Evolutionary conservation across 2,113 vertebrate species (phyloP).

Genomic region (Tinamus guttatus): DNA sequence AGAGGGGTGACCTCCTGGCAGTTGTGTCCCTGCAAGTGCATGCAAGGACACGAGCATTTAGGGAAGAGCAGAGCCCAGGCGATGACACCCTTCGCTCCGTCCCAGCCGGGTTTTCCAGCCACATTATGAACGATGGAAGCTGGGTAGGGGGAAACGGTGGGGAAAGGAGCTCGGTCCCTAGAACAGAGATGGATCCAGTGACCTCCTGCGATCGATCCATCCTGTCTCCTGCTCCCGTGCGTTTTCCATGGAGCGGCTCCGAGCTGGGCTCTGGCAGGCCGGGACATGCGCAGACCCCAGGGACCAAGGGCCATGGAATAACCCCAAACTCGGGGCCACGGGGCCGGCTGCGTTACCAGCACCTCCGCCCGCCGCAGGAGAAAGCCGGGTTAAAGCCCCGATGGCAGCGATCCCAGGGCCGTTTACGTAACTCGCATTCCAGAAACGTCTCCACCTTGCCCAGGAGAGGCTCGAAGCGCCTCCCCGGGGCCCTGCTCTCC

Average conservation of each 20-base stretch:
- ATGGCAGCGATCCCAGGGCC: constrained; percentile 78
- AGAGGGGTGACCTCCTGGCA: constrained; percentile 7
- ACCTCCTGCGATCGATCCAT: neutral
- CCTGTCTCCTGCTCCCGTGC: neutral
- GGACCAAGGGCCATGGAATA: neutral
- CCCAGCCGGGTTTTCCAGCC: neutral
- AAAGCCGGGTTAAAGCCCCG: constrained; percentile 59
- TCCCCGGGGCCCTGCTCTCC: neutral
- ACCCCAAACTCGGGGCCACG: neutral
- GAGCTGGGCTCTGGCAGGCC: rapidly evolving
- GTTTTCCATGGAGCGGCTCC: rapidly evolving
- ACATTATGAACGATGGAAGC: neutral
- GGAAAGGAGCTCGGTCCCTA: neutral
- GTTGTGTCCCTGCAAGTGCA: neutral
- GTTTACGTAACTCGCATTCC: constrained; percentile 77
- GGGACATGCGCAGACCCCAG: neutral
- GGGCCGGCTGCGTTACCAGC: neutral
- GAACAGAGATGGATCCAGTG: neutral
- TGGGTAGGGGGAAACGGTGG: neutral
- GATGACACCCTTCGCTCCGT: constrained; percentile 3
- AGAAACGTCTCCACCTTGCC: constrained; percentile 67
- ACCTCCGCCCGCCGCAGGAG: constrained; percentile 53
- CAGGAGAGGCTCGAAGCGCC: neutral
- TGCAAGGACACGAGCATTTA: neutral
- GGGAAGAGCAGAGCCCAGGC: neutral